These are phyloP conservation scores for Rhinichthys osculus DNA, from an alignment of 2,797 vertebrate genomes.

Conservation along the genomic window DNA sequence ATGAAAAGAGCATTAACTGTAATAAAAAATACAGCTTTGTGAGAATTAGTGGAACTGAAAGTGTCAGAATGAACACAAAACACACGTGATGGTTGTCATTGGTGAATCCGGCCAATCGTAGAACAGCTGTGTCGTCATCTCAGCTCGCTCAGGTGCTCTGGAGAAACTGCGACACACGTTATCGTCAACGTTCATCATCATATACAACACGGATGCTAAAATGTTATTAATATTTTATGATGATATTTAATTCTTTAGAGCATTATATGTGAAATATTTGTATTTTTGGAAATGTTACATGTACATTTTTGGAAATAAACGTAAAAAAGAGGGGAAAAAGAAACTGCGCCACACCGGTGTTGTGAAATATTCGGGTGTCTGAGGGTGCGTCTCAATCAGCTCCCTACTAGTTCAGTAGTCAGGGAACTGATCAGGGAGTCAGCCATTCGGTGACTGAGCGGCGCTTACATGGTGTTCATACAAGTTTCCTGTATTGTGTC, in stretches of 20 bases:
- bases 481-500: neutral
- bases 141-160: neutral
- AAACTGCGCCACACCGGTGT: neutral
- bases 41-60: neutral
- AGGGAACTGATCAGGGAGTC: neutral
- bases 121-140: neutral
- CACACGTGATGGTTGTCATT: neutral
- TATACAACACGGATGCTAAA: neutral
- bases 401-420: neutral
- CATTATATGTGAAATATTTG: neutral
- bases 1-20: neutral
- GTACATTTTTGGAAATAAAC: no score
- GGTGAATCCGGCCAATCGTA: no score
- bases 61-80: neutral
- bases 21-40: neutral
- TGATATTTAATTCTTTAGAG: neutral
- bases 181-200: neutral
- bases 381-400: neutral
- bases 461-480: no score
- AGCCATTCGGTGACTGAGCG: neutral
- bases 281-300: no score
- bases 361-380: no score
- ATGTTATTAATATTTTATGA: neutral
- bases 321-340: neutral
- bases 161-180: neutral